Percentiles rank a stretch among this genome's conserved stretches.
These are phyloP conservation scores for Eleginops maclovinus DNA, from an alignment of 2,113 vertebrate species.

Conservation along the genomic window DNA sequence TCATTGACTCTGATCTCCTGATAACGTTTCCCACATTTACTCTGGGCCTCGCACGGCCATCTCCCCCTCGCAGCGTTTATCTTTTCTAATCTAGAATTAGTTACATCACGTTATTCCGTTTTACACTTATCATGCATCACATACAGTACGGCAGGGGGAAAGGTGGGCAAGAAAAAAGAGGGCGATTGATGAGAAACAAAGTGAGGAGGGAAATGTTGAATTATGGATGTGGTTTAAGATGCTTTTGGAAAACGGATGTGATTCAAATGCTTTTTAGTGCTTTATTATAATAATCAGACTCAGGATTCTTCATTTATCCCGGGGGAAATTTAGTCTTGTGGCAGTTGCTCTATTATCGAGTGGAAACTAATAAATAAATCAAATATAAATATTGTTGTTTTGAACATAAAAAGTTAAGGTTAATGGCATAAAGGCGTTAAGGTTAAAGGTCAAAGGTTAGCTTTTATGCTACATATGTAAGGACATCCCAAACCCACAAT, in stretches of 20 bases:
- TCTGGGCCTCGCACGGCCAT: slow-evolving; percentile 40
- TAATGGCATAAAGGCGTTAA: too few species aligned
- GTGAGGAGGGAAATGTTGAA: neutral
- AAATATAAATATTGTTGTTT: too few species aligned
- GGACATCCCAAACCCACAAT: too few species aligned
- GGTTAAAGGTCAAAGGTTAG: too few species aligned
- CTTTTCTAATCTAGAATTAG: slow-evolving; percentile 65
- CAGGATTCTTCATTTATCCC: too few species aligned
- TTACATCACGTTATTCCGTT: slow-evolving; percentile 52
- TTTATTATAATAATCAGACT: too few species aligned
- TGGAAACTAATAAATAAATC: too few species aligned
- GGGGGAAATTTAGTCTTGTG: too few species aligned
- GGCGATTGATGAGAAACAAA: neutral
- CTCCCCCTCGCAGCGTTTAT: slow-evolving; percentile 31
- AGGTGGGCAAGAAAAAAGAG: neutral
- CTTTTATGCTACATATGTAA: too few species aligned
- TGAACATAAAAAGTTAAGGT: too few species aligned
- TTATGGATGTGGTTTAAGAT: neutral
- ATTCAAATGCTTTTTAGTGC: neutral
- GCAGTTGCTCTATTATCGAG: too few species aligned
- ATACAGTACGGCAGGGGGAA: neutral
- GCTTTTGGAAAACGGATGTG: neutral
- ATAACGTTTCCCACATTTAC: slow-evolving; percentile 64
- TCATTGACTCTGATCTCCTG: slow-evolving; percentile 68
- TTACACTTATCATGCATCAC: slow-evolving; percentile 13